Percentiles rank a stretch among this genome's conserved stretches.
Conservation (phyloP, 2,888 invertebrate genomes). For the Machimus rusticus region DNA sequence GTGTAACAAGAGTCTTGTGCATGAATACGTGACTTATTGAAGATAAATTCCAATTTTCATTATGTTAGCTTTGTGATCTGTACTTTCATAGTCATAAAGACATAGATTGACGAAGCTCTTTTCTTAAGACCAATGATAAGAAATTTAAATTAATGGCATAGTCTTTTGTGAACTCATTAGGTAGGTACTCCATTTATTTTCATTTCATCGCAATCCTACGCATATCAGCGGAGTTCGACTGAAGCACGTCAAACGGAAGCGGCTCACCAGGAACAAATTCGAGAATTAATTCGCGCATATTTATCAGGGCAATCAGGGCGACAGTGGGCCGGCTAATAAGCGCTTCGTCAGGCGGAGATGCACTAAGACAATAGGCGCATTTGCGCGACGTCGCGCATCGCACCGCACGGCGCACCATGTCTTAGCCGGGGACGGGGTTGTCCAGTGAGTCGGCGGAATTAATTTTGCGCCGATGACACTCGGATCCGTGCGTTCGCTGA, state of each 20-base stretch:
- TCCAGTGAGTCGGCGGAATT: slow-evolving; percentile 26
- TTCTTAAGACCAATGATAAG: background rate
- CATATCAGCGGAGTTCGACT: background rate
- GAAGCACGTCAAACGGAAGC: background rate
- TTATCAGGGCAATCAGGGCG: slow-evolving; percentile 28
- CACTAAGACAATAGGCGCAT: background rate
- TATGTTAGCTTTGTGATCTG: too few species aligned
- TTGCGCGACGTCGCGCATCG: background rate
- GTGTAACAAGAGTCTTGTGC: too few species aligned
- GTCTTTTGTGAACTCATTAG: background rate
- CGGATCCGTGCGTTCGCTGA: slow-evolving; percentile 28
- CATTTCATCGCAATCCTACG: background rate
- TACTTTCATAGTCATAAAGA: background rate
- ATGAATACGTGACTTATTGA: too few species aligned
- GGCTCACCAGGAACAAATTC: slow-evolving; percentile 7
- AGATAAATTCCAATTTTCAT: too few species aligned
- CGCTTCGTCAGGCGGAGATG: background rate
- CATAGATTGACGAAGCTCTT: background rate
- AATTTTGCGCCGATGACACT: slow-evolving; percentile 42
- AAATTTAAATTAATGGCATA: background rate
- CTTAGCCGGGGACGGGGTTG: background rate
- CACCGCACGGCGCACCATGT: background rate
- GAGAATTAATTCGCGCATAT: slow-evolving; percentile 11
- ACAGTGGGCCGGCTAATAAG: background rate
- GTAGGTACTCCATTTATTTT: background rate